phyloP scores from a whole-genome alignment of 2,797 vertebrate species.

The Aplochiton taeniatus region DNA sequence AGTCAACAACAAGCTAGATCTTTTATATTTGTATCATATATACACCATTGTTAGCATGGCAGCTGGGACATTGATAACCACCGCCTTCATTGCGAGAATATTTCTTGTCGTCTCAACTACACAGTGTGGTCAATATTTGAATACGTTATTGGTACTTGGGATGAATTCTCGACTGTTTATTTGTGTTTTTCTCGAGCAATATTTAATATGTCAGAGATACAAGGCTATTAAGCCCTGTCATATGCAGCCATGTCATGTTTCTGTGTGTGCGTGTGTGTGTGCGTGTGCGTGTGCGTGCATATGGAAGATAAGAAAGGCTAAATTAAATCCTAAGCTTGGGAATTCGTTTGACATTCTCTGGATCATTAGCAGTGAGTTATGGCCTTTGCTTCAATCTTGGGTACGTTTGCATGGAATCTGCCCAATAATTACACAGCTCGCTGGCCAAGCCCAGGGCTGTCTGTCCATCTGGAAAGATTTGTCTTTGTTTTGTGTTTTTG shows the following conservation, averaged over 20 bases:
- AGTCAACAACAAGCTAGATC: no score
- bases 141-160: no score
- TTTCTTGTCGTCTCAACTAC: no score
- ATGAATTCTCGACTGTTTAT: background rate
- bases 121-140: no score
- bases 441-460: slow-evolving; percentile 47
- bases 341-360: slow-evolving; percentile 45
- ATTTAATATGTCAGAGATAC: no score
- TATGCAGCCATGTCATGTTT: no score
- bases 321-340: slow-evolving; percentile 11
- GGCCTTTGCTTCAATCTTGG: slow-evolving; percentile 36
- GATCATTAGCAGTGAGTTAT: slow-evolving; percentile 57
- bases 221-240: no score
- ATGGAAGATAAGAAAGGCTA: slow-evolving; percentile 2
- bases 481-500: slow-evolving; percentile 15
- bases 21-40: no score
- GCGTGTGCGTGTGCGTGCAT: slow-evolving; percentile 13
- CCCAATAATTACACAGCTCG: slow-evolving; percentile 52
- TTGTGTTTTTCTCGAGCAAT: background rate
- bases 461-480: slow-evolving; percentile 62
- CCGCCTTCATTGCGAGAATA: no score
- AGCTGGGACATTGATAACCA: no score
- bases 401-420: slow-evolving; percentile 54
- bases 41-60: no score
- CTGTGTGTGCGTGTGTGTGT: background rate